These are phyloP conservation scores for Lamprologus sp. DNA, from an alignment of 2,113 vertebrate genomes.

Conservation along the genomic window DNA sequence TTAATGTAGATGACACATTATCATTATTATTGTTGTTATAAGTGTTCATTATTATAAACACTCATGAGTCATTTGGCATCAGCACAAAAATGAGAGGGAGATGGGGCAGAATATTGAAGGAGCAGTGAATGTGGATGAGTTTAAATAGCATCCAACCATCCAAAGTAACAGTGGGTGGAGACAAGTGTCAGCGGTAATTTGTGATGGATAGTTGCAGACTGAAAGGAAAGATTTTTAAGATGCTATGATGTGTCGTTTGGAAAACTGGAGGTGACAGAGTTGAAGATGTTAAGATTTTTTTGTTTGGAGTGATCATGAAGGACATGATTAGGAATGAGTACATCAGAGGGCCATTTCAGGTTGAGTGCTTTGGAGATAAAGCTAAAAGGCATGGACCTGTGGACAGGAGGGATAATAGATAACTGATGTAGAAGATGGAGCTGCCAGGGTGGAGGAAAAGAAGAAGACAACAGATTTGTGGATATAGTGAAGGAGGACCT, in stretches of 20 bases:
- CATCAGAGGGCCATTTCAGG: neutral
- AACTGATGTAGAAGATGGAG: neutral
- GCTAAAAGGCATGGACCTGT: neutral
- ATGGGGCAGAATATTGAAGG: neutral
- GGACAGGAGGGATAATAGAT: neutral
- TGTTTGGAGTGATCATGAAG: neutral
- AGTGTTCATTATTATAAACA: neutral
- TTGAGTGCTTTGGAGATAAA: neutral
- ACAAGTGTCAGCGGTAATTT: neutral
- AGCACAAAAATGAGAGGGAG: neutral
- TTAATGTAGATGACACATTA: neutral
- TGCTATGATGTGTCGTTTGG: neutral
- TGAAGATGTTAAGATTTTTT: neutral
- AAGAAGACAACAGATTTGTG: neutral
- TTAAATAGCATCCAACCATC: neutral
- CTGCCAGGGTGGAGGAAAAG: neutral
- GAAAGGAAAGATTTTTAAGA: neutral
- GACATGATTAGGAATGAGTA: neutral
- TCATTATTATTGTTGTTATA: neutral
- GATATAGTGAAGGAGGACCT: neutral
- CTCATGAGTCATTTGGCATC: neutral
- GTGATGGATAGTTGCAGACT: neutral
- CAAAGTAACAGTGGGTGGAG: neutral
- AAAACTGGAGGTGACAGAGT: neutral
- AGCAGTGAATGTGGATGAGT: neutral